Percentiles rank a stretch among this genome's conserved stretches.
Conservation (phyloP, 2,888 invertebrate species). For the Agrilus cyanescens region DNA sequence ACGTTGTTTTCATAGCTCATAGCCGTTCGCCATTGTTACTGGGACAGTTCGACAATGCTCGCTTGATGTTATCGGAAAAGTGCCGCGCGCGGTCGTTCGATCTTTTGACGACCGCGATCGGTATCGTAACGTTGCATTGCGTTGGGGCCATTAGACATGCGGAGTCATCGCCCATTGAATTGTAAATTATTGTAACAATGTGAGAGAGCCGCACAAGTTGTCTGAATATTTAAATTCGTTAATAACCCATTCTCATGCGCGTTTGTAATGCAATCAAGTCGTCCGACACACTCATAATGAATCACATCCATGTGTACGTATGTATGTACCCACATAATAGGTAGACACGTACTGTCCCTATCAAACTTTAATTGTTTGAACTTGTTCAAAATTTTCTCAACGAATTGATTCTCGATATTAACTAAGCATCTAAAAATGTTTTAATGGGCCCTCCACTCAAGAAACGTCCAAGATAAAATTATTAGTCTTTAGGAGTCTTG, state of each 20-base stretch:
- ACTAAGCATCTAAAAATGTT: too few species aligned
- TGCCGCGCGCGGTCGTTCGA: not conserved
- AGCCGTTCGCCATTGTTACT: too few species aligned
- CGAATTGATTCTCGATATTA: too few species aligned
- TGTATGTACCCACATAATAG: not conserved
- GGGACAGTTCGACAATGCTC: too few species aligned
- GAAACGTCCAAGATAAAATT: too few species aligned
- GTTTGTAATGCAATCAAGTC: conserved; percentile 9
- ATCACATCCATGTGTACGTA: not conserved
- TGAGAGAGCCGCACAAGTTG: conserved; percentile 24
- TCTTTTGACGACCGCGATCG: conserved; percentile 18
- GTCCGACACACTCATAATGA: not conserved
- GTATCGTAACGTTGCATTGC: too few species aligned
- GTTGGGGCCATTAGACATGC: conserved; percentile 27
- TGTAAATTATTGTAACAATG: conserved; percentile 30
- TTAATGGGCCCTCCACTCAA: too few species aligned
- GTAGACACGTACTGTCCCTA: not conserved
- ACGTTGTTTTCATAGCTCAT: too few species aligned
- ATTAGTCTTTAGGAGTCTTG: too few species aligned
- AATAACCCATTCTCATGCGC: conserved; percentile 23
- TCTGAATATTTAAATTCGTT: conserved; percentile 26
- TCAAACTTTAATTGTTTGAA: too few species aligned
- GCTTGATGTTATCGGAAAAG: too few species aligned
- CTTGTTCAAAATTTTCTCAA: too few species aligned
- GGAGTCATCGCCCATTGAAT: conserved; percentile 31